phyloP scores from a whole-genome alignment of 2,113 vertebrate species.

The Sardina pilchardus region DNA sequence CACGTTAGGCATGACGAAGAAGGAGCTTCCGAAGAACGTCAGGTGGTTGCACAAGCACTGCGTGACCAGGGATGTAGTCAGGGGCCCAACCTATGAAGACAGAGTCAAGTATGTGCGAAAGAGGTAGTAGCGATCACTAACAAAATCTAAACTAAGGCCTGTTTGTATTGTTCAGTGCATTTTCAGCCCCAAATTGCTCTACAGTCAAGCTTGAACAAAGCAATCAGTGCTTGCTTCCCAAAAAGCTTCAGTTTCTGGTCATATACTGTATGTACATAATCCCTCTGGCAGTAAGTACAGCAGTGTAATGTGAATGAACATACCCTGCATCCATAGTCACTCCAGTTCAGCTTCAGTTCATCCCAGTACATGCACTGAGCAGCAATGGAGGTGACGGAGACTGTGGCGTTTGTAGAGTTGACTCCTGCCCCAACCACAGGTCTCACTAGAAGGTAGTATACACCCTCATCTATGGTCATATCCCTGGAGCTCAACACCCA shows the following conservation, averaged over 20 bases:
- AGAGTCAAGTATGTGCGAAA: not conserved
- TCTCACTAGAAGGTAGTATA: constrained; percentile 81
- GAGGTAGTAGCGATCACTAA: not conserved
- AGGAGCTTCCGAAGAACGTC: constrained; percentile 91
- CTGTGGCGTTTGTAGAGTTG: constrained; percentile 64
- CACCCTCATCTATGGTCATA: constrained; percentile 72
- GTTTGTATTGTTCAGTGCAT: not conserved
- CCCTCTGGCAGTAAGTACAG: not conserved
- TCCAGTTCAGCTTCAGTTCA: constrained; percentile 76
- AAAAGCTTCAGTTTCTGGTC: not conserved
- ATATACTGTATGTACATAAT: not conserved
- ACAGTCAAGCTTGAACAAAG: too few species aligned
- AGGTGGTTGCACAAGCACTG: constrained; percentile 93
- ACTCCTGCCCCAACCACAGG: constrained; percentile 70
- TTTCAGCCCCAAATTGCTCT: too few species aligned
- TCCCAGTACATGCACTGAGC: constrained; percentile 91
- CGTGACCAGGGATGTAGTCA: constrained; percentile 73
- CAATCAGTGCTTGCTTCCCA: not conserved
- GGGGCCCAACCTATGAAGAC: constrained; percentile 80
- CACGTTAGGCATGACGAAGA: constrained; percentile 87
- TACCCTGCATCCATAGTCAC: constrained; percentile 83
- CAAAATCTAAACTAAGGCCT: not conserved
- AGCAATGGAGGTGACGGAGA: constrained; percentile 79
- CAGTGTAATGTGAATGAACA: constrained; percentile 48
- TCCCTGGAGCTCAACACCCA: constrained; percentile 85